Evolutionary conservation across 2,888 invertebrate genomes (phyloP).

Genomic region (Tachina grossa): DNA sequence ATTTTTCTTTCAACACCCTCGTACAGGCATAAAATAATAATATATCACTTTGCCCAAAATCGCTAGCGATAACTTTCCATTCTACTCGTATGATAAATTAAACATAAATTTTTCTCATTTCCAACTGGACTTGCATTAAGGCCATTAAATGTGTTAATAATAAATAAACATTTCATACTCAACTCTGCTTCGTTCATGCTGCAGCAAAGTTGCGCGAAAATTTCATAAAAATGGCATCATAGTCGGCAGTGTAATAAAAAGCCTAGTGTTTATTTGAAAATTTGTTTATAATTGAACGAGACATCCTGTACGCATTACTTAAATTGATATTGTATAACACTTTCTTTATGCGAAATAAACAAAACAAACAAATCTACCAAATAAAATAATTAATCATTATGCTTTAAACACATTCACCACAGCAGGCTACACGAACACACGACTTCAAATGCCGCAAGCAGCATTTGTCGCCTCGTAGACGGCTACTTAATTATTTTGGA

Average conservation of each 20-base stretch:
- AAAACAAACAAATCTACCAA: conserved; percentile 19
- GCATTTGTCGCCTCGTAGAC: no score
- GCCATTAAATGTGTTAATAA: conserved; percentile 42
- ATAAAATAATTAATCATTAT: neutral
- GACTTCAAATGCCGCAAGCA: no score
- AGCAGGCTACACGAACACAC: no score
- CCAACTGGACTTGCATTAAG: conserved; percentile 39
- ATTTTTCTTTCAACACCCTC: conserved; percentile 44
- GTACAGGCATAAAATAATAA: neutral
- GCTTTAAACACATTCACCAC: no score
- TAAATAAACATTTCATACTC: conserved; percentile 40
- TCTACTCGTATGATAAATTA: neutral
- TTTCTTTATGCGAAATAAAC: conserved; percentile 10
- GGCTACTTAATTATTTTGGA: no score
- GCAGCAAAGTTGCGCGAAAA: conserved; percentile 32
- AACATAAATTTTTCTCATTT: conserved; percentile 7
- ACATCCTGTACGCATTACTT: conserved; percentile 39
- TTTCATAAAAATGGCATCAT: conserved; percentile 11
- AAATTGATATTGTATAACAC: conserved; percentile 5
- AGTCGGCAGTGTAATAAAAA: conserved; percentile 8
- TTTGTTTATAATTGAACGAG: conserved; percentile 48
- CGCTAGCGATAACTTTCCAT: neutral
- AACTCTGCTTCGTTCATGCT: conserved; percentile 1
- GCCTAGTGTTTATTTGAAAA: conserved; percentile 23
- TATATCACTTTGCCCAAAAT: conserved; percentile 10